Base-by-base conservation (phyloP, 2,888 invertebrate species). In the Gymnosoma rotundatum region DNA sequence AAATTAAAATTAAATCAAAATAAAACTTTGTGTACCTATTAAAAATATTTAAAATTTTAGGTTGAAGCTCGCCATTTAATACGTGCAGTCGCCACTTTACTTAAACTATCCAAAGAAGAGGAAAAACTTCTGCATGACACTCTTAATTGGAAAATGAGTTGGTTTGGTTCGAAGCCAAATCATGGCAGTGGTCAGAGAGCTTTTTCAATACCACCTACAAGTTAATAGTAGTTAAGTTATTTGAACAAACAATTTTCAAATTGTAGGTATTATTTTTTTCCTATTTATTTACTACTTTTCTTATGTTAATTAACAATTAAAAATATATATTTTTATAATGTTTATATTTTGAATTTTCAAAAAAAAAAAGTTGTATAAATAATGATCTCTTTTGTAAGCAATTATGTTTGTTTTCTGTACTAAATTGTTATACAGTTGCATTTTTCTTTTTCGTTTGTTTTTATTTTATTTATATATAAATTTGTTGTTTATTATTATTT, bases 11-110 rank as follows among this genome's bases (percentile, higher is more conserved):
- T 42, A 8, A 10, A 42, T 7, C 12, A 42, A 42, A 42, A 12
- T 18, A 4, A 58, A 48, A 20, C 4, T 25, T 25, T 25, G 4
- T 18, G 52, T n/a, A n/a, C n/a, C n/a, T 20, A 61, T 36, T 20
- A 1, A 2, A 61, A n/a, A 21, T 66, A 67, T 9, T 50, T 52
- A 21, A 38, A 61, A 67, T 52, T 58, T 69, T 78, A 92, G 92
- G 91, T 95, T 45, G 95, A 98, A 94, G 98, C 98, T 54, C 94
- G 97, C 25, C 98, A 98, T 92, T 93, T 98, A 89, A 97, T 97
- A 16, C 95, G 96, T 89, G 98, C 98, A 0, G 96, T 98, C 3
- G 95, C 97, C 0, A 96, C 96, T 0, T 93, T 98, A 74, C 93
- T 98, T 42, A 95, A 97, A 85, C 95, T 98, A 85, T 95, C 95